Evolutionary conservation across 1,140 invertebrate species (phyloP).

Genomic region (Diorhabda carinulata): DNA sequence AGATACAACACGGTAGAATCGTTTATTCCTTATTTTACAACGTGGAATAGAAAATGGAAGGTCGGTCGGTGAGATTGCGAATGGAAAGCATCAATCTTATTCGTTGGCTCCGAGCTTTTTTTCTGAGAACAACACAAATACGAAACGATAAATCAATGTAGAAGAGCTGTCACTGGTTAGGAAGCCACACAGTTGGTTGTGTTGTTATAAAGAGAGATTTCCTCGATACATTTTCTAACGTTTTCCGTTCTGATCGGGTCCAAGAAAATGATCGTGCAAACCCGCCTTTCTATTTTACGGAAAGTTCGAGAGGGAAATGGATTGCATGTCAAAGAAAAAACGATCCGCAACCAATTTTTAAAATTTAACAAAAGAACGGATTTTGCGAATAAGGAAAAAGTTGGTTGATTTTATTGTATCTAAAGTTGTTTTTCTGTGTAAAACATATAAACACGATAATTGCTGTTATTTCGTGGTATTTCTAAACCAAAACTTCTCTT

Average conservation of each 20-base stretch:
- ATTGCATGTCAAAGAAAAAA: neutral
- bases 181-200: conserved; percentile 28
- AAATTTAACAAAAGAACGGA: too few relatives aligned
- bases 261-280: neutral
- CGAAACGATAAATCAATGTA: conserved; percentile 45
- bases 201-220: conserved; percentile 11
- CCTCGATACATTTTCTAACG: conserved; percentile 21
- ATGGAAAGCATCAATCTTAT: conserved; percentile 45
- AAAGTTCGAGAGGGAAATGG: neutral
- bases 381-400: too few relatives aligned
- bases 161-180: conserved; percentile 40
- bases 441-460: too few relatives aligned
- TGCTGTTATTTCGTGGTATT: too few relatives aligned
- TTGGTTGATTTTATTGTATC: too few relatives aligned
- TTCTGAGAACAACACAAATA: conserved; percentile 43
- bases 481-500: too few relatives aligned
- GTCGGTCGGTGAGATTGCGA: conserved; percentile 28
- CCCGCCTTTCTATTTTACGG: conserved; percentile 5
- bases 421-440: too few relatives aligned
- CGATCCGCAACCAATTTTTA: neutral
- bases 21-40: neutral
- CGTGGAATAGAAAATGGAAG: neutral
- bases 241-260: conserved; percentile 8
- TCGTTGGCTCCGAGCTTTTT: conserved; percentile 37
- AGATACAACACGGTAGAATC: too few relatives aligned